A percentile compares a stretch with the other conserved stretches of the same genome.
Conservation (phyloP, 2,113 vertebrate species). For the Rafetus swinhoei region DNA sequence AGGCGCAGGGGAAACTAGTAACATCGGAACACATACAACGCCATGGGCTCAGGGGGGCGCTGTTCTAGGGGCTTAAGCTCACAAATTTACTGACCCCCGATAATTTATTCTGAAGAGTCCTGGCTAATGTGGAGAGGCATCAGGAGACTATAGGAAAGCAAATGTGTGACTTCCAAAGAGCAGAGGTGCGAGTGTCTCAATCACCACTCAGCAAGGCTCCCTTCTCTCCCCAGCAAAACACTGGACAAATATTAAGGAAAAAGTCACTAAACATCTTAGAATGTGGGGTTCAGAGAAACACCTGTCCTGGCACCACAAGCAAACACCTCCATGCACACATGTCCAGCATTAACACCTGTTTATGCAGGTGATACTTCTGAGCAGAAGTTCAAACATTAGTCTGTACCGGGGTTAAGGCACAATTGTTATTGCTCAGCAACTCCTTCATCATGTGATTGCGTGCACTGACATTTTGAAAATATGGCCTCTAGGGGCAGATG, state of each 20-base stretch:
- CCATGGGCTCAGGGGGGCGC: neutral
- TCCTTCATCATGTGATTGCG: neutral
- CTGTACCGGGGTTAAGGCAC: constrained; percentile 34
- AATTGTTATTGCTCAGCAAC: constrained; percentile 49
- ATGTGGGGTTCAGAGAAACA: constrained; percentile 39
- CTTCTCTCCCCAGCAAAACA: neutral
- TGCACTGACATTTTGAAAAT: constrained; percentile 10
- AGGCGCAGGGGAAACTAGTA: constrained; percentile 6
- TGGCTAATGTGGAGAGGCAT: neutral
- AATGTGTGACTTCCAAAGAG: neutral
- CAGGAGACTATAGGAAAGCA: constrained; percentile 18
- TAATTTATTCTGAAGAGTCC: neutral
- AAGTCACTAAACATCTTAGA: constrained; percentile 13
- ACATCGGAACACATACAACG: constrained; percentile 18
- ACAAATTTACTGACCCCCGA: neutral
- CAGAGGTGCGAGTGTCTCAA: neutral
- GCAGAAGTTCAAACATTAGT: neutral
- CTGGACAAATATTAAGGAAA: neutral
- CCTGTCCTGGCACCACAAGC: constrained; percentile 65
- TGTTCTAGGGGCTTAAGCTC: neutral
- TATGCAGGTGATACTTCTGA: constrained; percentile 35
- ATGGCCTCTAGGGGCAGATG: constrained; percentile 19
- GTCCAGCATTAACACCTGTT: constrained; percentile 16
- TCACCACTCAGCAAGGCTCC: neutral
- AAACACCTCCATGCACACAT: neutral